Evolutionary conservation across 2,797 vertebrate genomes (phyloP).

Genomic region (Acanthurus leucopareius): DNA sequence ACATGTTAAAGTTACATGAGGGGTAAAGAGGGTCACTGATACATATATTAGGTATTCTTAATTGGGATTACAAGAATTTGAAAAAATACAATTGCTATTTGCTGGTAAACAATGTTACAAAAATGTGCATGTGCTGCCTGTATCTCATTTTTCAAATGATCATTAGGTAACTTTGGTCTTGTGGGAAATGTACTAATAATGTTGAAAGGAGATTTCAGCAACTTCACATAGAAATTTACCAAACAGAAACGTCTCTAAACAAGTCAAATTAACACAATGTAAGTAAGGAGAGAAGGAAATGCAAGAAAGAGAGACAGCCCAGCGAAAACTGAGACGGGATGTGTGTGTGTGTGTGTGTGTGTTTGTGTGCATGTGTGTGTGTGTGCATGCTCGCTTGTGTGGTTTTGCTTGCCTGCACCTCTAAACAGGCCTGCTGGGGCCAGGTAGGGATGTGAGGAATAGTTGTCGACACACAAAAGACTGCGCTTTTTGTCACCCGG

Average conservation of each 20-base stretch:
- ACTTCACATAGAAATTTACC: background rate
- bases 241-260: background rate
- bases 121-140: background rate
- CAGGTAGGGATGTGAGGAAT: slow-evolving; percentile 65
- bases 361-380: slow-evolving; percentile 21
- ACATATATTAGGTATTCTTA: background rate
- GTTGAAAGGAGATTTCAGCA: slow-evolving; percentile 1
- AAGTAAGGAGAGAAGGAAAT: slow-evolving; percentile 26
- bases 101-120: background rate
- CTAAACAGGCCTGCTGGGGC: slow-evolving; percentile 70
- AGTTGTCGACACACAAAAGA: slow-evolving; percentile 69
- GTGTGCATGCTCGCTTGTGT: slow-evolving; percentile 28
- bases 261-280: slow-evolving; percentile 24
- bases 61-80: background rate
- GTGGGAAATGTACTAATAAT: background rate
- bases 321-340: slow-evolving; percentile 9
- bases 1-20: background rate
- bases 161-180: background rate
- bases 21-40: background rate
- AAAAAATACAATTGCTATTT: background rate
- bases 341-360: background rate
- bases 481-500: slow-evolving; percentile 74
- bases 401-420: slow-evolving; percentile 75
- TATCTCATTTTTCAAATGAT: background rate
- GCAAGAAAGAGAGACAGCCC: slow-evolving; percentile 4